Percentiles rank a stretch among this genome's conserved stretches.
Evolutionary conservation across 2,797 vertebrate genomes (phyloP).

Genomic region (Melanotaenia boesemani): DNA sequence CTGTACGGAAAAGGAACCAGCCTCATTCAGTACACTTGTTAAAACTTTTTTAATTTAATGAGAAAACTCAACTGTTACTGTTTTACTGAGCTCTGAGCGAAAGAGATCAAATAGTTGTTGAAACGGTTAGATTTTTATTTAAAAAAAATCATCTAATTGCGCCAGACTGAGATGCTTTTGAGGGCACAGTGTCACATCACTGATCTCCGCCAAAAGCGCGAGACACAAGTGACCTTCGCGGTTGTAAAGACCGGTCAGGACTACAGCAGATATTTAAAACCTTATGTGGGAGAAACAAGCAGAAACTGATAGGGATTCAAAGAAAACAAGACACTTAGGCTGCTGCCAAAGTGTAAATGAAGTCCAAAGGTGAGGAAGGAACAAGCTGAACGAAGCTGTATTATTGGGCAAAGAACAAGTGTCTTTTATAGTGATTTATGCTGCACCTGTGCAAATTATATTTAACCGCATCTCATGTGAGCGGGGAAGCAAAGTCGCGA

Average conservation of each 20-base stretch:
- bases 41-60: constrained; percentile 9
- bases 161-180: constrained; percentile 16
- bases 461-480: constrained; percentile 31
- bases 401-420: constrained; percentile 62
- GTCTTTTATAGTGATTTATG: constrained; percentile 52
- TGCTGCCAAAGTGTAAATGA: constrained; percentile 52
- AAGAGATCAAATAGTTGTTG: neutral
- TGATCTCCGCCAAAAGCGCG: constrained; percentile 35
- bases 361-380: constrained; percentile 73
- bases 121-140: neutral
- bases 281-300: neutral
- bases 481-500: neutral
- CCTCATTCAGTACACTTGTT: constrained; percentile 15
- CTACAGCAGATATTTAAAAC: constrained; percentile 37
- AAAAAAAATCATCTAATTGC: neutral
- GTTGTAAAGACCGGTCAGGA: constrained; percentile 33
- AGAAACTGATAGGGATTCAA: constrained; percentile 4
- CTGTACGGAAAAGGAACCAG: constrained; percentile 27
- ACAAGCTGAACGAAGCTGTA: constrained; percentile 51
- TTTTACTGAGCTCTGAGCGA: neutral
- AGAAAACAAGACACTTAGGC: constrained; percentile 19
- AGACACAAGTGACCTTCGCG: constrained; percentile 25
- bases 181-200: constrained; percentile 50
- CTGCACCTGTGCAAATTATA: constrained; percentile 74
- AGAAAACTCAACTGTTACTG: neutral